Base-by-base conservation (phyloP, 2,113 vertebrate species). In the Mirounga angustirostris region DNA sequence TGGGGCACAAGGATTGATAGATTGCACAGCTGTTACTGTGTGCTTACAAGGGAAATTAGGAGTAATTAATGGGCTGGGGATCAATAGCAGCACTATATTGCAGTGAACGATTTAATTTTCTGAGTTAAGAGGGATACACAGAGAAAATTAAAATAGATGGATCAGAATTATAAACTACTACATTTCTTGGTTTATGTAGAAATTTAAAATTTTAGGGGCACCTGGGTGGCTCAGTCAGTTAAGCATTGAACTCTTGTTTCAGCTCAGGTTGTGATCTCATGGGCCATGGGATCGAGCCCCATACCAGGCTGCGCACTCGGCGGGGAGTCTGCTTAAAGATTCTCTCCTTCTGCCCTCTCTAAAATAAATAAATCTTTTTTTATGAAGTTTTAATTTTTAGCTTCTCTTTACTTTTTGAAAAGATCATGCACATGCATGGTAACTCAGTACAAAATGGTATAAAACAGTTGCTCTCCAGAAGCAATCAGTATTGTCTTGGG, bases 1-100 rank as follows among this genome's bases (percentile, higher is more conserved):
- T 13, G 18, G 54, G n/a, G 22, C 92, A 67, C 28, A 1, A 54
- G 85, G 81, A 89, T 5, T 82, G 92, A 96, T 14, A 19, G 90
- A 91, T 65, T 61, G 71, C 88, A 43, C 88, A 81, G 93, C 96
- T 96, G 94, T 79, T 94, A 58, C 4, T 50, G 4, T 73, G 33
- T 87, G 46, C 95, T 97, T 98, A 73, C 28, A 85, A 97, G 83
- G 8, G 59, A 80, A 98, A 98, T 91, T 28, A 96, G 78, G 74
- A 95, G 63, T 89, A 90, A 96, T 80, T 97, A 98, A 98, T 95
- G 59, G 84, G 46, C 85, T 36, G 79, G 65, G 36, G 69, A 96
- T 96, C 63, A 71, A 90, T 92, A 92, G 63, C 36, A 83, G 24
- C 88, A 46, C 40, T 88, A 63, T 95, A 84, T 40, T 56, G 50